These are phyloP conservation scores for Odocoileus hemionus DNA, from an alignment of 2,113 vertebrate species.

Conservation along the genomic window DNA sequence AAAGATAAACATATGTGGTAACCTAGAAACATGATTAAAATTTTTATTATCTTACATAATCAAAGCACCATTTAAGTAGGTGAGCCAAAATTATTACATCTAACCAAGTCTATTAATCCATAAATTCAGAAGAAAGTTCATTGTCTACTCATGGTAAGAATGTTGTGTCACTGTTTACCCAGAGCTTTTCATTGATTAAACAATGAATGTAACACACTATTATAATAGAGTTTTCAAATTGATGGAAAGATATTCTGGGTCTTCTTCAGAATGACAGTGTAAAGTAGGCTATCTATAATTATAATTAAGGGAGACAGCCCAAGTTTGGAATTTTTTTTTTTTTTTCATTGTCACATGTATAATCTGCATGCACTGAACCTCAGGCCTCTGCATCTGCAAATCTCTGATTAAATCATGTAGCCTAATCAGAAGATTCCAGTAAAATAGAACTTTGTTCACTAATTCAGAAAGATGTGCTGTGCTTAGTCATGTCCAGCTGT, in stretches of 20 bases:
- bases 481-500: background rate
- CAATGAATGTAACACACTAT: background rate
- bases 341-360: slow-evolving; percentile 27
- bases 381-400: background rate
- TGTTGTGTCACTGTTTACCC: background rate
- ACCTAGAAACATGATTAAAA: slow-evolving; percentile 78
- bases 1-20: slow-evolving; percentile 75
- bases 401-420: background rate
- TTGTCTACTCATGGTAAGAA: background rate
- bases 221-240: slow-evolving; percentile 28
- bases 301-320: background rate
- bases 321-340: slow-evolving; percentile 45
- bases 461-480: background rate
- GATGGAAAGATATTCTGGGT: background rate
- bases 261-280: background rate
- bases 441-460: background rate
- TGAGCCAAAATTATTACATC: slow-evolving; percentile 27
- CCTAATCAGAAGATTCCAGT: background rate
- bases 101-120: background rate
- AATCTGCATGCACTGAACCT: background rate
- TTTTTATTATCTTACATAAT: slow-evolving; percentile 65
- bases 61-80: slow-evolving; percentile 49
- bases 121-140: slow-evolving; percentile 21
- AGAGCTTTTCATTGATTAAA: background rate
- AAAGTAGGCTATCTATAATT: slow-evolving; percentile 39